Evolutionary conservation across 2,797 vertebrate species (phyloP).

Genomic region (Scolopax bukidnonensis): DNA sequence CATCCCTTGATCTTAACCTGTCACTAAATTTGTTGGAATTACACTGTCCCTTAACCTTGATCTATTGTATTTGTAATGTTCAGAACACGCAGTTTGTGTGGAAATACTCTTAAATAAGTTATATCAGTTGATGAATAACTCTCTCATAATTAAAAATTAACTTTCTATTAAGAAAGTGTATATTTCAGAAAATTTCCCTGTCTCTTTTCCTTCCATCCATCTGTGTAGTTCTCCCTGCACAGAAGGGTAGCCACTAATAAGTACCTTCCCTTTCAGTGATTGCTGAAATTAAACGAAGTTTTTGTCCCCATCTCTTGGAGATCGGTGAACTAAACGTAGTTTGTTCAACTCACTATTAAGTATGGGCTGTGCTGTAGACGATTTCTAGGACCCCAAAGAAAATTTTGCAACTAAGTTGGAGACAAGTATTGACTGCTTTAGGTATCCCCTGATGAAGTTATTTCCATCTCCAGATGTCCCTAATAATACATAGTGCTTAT

Average conservation of each 20-base stretch:
- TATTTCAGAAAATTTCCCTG: background rate
- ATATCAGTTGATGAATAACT: background rate
- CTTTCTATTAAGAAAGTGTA: background rate
- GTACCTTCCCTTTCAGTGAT: background rate
- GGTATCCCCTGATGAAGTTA: background rate
- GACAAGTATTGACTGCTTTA: background rate
- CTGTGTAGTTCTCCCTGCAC: background rate
- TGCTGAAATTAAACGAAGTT: background rate
- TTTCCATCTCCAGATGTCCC: background rate
- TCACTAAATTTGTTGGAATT: conserved; percentile 90
- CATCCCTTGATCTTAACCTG: conserved; percentile 90
- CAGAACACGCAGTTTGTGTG: conserved; percentile 44
- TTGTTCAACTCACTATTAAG: conserved; percentile 22
- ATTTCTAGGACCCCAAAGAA: background rate
- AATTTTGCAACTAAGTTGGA: background rate
- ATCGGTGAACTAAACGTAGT: background rate
- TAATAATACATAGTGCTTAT: background rate
- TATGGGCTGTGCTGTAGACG: background rate
- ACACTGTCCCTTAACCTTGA: conserved; percentile 87
- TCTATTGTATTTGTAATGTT: conserved; percentile 72
- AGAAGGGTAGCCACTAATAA: background rate
- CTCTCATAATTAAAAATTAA: conserved; percentile 6
- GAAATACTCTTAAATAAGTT: conserved; percentile 46
- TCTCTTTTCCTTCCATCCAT: background rate
- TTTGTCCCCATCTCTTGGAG: background rate